Evolutionary conservation across 2,888 invertebrate genomes (phyloP), one percentile per base, ranked within the genome.

Genomic region (Caenorhabditis zanzibari): DNA sequence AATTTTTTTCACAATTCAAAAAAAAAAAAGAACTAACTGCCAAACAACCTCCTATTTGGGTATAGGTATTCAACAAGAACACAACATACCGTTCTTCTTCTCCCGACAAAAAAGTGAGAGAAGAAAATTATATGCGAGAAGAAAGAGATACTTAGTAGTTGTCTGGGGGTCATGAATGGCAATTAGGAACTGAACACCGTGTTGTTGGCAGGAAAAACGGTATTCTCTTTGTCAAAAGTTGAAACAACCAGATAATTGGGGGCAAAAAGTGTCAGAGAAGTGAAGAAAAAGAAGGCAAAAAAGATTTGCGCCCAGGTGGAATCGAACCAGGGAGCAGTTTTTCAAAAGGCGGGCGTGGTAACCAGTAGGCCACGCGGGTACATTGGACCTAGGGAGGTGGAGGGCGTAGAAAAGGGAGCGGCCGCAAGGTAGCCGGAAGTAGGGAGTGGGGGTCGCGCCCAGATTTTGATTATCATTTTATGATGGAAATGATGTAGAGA

Each of bases 81-180:
- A 64, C 28, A 2, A 64, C 47, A 52, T 49, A 52, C 47, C 19
- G 49, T 66, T 47, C 49, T n/a, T 49, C 19, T 49, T 49, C 22
- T 38, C 19, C 19, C 24, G 24, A 38, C 12, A 61, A 41, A 61
- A 41, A 24, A 24, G 19, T 4, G 14, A 6, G 19, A 10, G 5
- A 19, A 9, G 41, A 41, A 61, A 58, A 58, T 58, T 58, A 58
- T 58, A 59, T 19, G 14, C 24, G 41, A 24, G 44, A 47, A 35
- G 49, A 49, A 49, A 44, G 44, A 54, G 52, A 35, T 32, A 74
- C 41, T 61, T 41, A 61, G 32, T 66, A 26, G 52, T 47, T 19
- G 47, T 47, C 47, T 19, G 26, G 66, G 49, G 66, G 66, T 52
- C 66, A 66, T 52, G 66, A 66, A 66, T 66, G 66, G 66, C 66